A percentile compares a stretch with the other conserved stretches of the same genome.
These are phyloP conservation scores for Pseudolycoriella hygida DNA, from an alignment of 2,888 invertebrate species.

Conservation along the genomic window DNA sequence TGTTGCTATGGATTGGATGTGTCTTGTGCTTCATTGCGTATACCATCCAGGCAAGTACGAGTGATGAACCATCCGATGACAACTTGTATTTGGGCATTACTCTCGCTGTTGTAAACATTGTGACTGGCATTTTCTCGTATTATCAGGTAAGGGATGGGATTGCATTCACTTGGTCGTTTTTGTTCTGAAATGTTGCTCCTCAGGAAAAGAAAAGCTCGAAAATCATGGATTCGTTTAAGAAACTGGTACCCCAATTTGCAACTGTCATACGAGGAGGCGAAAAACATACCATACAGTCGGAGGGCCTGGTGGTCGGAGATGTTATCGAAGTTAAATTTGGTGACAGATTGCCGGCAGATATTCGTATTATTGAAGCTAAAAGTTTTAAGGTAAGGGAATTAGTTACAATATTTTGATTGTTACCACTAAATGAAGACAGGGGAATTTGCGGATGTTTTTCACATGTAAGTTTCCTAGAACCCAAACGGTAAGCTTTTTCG, in stretches of 20 bases:
- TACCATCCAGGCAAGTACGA: conserved; percentile 82
- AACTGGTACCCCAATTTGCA: conserved; percentile 93
- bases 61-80: conserved; percentile 91
- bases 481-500: too few relatives aligned
- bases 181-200: conserved; percentile 1
- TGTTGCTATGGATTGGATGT: conserved; percentile 93
- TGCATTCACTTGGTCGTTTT: background rate
- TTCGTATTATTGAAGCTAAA: too few relatives aligned
- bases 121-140: too few relatives aligned
- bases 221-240: conserved; percentile 98
- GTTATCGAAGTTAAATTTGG: conserved; percentile 98
- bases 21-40: conserved; percentile 95
- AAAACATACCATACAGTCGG: conserved; percentile 78
- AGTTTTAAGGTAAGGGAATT: too few relatives aligned
- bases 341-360: too few relatives aligned
- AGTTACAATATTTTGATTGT: too few relatives aligned
- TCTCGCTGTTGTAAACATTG: conserved; percentile 89
- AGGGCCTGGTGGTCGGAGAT: conserved; percentile 92
- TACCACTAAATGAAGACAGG: too few relatives aligned
- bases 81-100: conserved; percentile 93
- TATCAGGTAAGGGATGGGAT: conserved; percentile 92
- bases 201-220: conserved; percentile 85
- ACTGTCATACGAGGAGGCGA: conserved; percentile 89
- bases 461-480: too few relatives aligned
- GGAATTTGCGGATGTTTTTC: too few relatives aligned